These are phyloP conservation scores for Carcinoscorpius rotundicauda DNA, from an alignment of 1,140 invertebrate species.

Conservation along the genomic window DNA sequence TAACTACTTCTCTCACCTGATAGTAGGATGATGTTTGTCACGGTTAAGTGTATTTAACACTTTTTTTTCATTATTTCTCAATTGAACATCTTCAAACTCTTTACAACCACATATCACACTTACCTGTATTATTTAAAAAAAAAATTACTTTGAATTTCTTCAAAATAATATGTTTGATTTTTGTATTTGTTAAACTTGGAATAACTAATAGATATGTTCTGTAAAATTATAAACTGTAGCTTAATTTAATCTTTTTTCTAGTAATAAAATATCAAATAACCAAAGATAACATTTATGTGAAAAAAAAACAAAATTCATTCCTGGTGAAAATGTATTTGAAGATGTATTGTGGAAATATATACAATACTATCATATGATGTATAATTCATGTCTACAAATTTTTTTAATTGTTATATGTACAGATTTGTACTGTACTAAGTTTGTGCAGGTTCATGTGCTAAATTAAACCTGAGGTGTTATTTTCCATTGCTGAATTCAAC, in stretches of 20 bases:
- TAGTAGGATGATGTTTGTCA: conserved; percentile 38
- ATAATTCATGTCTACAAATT: too few species aligned
- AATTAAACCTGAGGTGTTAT: too few species aligned
- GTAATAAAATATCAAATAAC: conserved; percentile 76
- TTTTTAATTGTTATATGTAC: too few species aligned
- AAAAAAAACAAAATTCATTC: conserved; percentile 19
- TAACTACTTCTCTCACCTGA: too few species aligned
- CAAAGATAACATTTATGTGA: conserved; percentile 95
- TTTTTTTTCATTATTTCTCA: conserved; percentile 46
- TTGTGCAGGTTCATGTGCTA: too few species aligned
- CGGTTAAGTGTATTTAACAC: conserved; percentile 47
- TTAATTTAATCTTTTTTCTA: conserved; percentile 47
- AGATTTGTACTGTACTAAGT: too few species aligned
- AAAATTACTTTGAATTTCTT: too few species aligned
- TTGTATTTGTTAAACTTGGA: too few species aligned
- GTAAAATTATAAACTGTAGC: neutral
- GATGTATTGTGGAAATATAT: neutral
- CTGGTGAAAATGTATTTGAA: neutral
- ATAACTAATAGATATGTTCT: conserved; percentile 22
- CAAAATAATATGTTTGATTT: too few species aligned
- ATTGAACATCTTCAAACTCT: conserved; percentile 46
- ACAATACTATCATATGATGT: too few species aligned
- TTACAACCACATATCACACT: conserved; percentile 40
- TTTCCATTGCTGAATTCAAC: too few species aligned
- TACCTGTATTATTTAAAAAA: conserved; percentile 19